phyloP scores from a whole-genome alignment of 2,797 vertebrate genomes.

The Hoplostethus atlanticus region DNA sequence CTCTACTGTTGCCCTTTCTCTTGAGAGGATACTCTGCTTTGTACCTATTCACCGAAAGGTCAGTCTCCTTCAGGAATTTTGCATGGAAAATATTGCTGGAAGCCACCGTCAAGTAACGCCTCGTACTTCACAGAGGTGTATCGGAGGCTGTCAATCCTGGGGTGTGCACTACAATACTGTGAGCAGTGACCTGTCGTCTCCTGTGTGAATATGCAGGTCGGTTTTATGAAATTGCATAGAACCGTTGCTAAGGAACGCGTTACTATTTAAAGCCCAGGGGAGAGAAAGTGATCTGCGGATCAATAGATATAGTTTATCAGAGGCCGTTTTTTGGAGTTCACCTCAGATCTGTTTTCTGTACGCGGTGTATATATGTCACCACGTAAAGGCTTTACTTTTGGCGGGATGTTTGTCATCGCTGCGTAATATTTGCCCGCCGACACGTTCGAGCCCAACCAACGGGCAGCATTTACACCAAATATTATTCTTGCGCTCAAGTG shows the following conservation, averaged over 20 bases:
- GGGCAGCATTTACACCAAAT: conserved; percentile 2
- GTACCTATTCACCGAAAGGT: conserved; percentile 45
- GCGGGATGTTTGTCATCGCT: conserved; percentile 13
- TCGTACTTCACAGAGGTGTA: neutral
- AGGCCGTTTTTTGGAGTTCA: conserved; percentile 5
- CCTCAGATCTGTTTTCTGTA: conserved; percentile 7
- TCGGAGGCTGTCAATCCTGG: conserved; percentile 3
- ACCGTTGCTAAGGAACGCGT: conserved; percentile 33
- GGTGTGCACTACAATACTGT: conserved; percentile 14
- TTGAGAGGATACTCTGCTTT: conserved; percentile 12
- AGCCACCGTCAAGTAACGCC: neutral
- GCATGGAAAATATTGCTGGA: conserved; percentile 8
- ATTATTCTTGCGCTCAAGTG: conserved; percentile 5
- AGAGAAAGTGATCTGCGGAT: conserved; percentile 18
- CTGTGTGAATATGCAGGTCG: too few relatives aligned
- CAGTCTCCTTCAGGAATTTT: conserved; percentile 9
- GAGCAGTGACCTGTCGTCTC: conserved; percentile 29
- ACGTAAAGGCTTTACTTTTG: neutral
- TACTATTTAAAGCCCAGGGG: conserved; percentile 27
- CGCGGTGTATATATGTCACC: neutral
- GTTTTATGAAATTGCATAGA: neutral
- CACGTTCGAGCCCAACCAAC: neutral
- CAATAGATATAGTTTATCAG: conserved; percentile 19
- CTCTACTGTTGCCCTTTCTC: conserved; percentile 39
- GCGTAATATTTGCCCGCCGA: conserved; percentile 4